Evolutionary conservation across 2,888 invertebrate genomes (phyloP).

Genomic region (Diarsia rubi): DNA sequence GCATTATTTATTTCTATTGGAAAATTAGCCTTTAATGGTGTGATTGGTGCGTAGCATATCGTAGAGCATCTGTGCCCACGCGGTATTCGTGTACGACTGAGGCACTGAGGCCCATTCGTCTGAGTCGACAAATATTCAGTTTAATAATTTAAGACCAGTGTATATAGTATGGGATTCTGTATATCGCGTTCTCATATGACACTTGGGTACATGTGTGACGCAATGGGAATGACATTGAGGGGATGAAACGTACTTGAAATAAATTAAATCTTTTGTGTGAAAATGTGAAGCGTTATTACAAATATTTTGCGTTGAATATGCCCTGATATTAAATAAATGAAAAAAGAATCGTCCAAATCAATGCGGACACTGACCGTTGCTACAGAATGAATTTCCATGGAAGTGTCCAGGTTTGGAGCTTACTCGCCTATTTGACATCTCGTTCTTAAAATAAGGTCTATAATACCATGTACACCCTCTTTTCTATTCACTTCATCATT

Average conservation of each 20-base stretch:
- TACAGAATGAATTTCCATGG: neutral
- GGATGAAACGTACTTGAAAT: conserved; percentile 51
- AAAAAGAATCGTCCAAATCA: neutral
- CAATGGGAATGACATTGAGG: conserved; percentile 73
- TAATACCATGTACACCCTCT: neutral
- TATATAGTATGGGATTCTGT: conserved; percentile 70
- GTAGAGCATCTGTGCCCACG: conserved; percentile 84
- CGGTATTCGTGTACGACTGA: conserved; percentile 82
- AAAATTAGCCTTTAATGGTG: conserved; percentile 87
- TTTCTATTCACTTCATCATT: neutral
- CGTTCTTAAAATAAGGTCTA: neutral
- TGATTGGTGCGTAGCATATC: conserved; percentile 80
- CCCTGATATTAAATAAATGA: neutral
- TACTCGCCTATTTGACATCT: neutral
- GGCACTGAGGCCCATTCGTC: conserved; percentile 71
- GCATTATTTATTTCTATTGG: conserved; percentile 89
- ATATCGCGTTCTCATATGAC: conserved; percentile 77
- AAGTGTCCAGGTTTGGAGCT: neutral
- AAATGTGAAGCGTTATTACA: neutral
- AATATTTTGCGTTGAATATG: neutral
- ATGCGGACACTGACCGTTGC: neutral
- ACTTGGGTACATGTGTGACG: conserved; percentile 75
- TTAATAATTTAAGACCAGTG: conserved; percentile 86
- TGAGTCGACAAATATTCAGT: conserved; percentile 86
- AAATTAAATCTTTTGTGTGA: conserved; percentile 6